Conservation (phyloP, 2,888 invertebrate genomes). For the Hybos culiciformis region DNA sequence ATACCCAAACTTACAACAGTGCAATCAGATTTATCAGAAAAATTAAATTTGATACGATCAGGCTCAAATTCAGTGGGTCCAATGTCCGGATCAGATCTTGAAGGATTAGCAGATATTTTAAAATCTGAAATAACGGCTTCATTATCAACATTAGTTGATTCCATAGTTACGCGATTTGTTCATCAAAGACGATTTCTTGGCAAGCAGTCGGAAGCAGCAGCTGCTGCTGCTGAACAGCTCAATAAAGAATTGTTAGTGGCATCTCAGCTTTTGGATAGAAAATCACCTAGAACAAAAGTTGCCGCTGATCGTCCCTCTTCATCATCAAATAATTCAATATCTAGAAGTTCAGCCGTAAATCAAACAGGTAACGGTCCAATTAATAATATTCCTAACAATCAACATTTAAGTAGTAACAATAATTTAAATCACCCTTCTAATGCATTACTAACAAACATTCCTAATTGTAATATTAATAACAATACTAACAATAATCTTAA, state of each 20-base stretch:
- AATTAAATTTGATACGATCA: slow-evolving; percentile 61
- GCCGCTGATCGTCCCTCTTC: slow-evolving; percentile 23
- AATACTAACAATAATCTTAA: neutral
- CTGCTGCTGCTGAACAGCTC: slow-evolving; percentile 68
- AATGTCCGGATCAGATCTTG: slow-evolving; percentile 65
- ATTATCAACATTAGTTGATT: slow-evolving; percentile 72
- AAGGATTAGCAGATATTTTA: slow-evolving; percentile 78
- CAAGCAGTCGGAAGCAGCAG: slow-evolving; percentile 65
- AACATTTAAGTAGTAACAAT: slow-evolving; percentile 15
- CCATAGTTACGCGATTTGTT: slow-evolving; percentile 70
- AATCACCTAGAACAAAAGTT: slow-evolving; percentile 54
- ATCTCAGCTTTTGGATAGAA: slow-evolving; percentile 67
- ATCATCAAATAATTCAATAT: slow-evolving; percentile 16
- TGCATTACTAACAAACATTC: slow-evolving; percentile 10
- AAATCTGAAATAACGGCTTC: slow-evolving; percentile 82
- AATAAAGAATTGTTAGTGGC: slow-evolving; percentile 74
- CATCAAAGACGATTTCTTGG: slow-evolving; percentile 64
- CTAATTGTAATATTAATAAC: slow-evolving; percentile 5
- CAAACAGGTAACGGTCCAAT: slow-evolving; percentile 36
- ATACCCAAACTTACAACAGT: slow-evolving; percentile 34
- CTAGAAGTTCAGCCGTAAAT: slow-evolving; percentile 26
- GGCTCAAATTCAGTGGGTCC: slow-evolving; percentile 52
- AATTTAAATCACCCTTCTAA: slow-evolving; percentile 16
- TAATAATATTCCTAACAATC: slow-evolving; percentile 28
- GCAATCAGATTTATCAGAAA: slow-evolving; percentile 60